phyloP scores from a whole-genome alignment of 2,888 invertebrate genomes.

The Myathropa florea region DNA sequence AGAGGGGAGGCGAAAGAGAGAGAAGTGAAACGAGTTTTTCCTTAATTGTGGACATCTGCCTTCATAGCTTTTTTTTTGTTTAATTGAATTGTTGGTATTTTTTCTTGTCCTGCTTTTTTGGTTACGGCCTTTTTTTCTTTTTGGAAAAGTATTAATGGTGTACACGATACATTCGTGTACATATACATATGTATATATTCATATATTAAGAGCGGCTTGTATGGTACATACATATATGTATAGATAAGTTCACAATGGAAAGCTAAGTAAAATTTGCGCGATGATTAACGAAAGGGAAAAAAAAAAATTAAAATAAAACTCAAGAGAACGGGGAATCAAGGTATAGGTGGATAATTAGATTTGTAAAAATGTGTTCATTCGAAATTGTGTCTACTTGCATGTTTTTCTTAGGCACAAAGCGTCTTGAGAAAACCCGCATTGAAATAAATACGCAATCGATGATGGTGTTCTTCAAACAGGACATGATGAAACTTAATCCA shows the following conservation, averaged over 20 bases:
- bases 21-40: slow-evolving; percentile 39
- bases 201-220: background rate
- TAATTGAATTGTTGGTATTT: slow-evolving; percentile 48
- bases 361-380: slow-evolving; percentile 23
- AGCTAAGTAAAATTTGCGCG: slow-evolving; percentile 28
- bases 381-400: background rate
- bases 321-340: slow-evolving; percentile 13
- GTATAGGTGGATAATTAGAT: slow-evolving; percentile 58
- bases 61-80: background rate
- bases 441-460: slow-evolving; percentile 14
- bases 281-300: slow-evolving; percentile 3
- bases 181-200: background rate
- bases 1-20: background rate
- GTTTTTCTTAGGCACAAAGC: slow-evolving; percentile 3
- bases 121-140: slow-evolving; percentile 21
- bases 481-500: slow-evolving; percentile 48
- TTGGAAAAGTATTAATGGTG: slow-evolving; percentile 13
- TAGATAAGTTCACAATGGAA: slow-evolving; percentile 47
- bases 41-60: slow-evolving; percentile 48
- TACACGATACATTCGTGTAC: slow-evolving; percentile 1
- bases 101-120: slow-evolving; percentile 20
- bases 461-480: slow-evolving; percentile 8
- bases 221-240: background rate
- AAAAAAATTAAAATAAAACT: background rate
- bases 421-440: slow-evolving; percentile 31